phyloP scores from a whole-genome alignment of 1,140 invertebrate species.

The Procambarus clarkii region DNA sequence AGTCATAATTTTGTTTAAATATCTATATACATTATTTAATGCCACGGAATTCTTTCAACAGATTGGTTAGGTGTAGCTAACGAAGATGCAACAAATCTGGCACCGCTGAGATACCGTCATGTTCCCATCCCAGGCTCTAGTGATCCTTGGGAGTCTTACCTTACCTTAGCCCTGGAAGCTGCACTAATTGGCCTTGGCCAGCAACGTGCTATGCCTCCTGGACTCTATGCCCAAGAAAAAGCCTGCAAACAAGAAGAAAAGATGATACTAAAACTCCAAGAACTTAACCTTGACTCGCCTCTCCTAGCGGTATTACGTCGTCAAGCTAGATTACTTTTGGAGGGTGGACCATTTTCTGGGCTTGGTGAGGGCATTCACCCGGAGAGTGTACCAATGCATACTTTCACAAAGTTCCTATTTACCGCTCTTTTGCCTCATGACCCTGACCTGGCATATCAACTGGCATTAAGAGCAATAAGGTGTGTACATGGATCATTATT shows the following conservation, averaged over 20 bases:
- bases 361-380: conserved; percentile 86
- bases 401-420: conserved; percentile 88
- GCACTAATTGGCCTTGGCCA: conserved; percentile 84
- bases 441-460: conserved; percentile 85
- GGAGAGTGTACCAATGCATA: conserved; percentile 87
- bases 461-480: conserved; percentile 80
- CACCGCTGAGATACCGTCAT: conserved; percentile 84
- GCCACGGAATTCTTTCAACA: conserved; percentile 63
- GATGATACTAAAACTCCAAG: conserved; percentile 84
- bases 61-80: conserved; percentile 77
- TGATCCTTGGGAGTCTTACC: conserved; percentile 84
- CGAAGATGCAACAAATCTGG: conserved; percentile 79
- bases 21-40: background rate
- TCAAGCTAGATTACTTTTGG: conserved; percentile 81
- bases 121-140: conserved; percentile 84
- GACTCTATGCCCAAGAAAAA: conserved; percentile 87
- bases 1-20: background rate
- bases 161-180: conserved; percentile 84
- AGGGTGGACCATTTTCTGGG: conserved; percentile 85
- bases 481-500: conserved; percentile 70
- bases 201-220: conserved; percentile 86
- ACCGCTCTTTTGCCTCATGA: conserved; percentile 83
- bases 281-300: conserved; percentile 85
- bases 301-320: conserved; percentile 79
- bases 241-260: conserved; percentile 86